Evolutionary conservation across 2,113 vertebrate species (phyloP).

Genomic region (Syrmaticus mikado): DNA sequence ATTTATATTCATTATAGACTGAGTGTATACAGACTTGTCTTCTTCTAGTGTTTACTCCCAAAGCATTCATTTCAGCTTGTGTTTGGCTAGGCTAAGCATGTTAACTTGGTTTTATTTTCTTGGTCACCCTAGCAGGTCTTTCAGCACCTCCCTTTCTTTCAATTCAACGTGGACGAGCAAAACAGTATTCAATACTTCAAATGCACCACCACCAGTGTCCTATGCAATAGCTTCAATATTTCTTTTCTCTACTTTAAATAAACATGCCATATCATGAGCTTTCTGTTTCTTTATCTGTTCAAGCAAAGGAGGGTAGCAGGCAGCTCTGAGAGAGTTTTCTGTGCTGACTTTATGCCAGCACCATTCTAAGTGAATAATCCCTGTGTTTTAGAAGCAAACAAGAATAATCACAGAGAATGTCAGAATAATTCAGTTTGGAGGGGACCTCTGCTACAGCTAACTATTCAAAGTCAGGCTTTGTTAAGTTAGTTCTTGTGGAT

Average conservation of each 20-base stretch:
- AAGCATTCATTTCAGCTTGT: not conserved
- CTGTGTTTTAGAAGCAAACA: not conserved
- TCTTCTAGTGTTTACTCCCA: not conserved
- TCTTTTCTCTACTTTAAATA: not conserved
- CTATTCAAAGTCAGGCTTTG: not conserved
- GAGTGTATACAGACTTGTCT: not conserved
- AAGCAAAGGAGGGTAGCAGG: not conserved
- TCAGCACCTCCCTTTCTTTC: not conserved
- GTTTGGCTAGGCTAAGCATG: not conserved
- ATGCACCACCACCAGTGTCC: not conserved
- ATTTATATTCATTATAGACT: not conserved
- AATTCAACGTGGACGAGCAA: not conserved
- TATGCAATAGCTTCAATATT: not conserved
- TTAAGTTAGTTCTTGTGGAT: not conserved
- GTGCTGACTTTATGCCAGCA: not conserved
- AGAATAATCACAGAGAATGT: not conserved
- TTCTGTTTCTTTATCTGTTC: not conserved
- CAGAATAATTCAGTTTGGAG: not conserved
- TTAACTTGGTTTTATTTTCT: not conserved
- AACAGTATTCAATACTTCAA: not conserved
- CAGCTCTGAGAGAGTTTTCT: not conserved
- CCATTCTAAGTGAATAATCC: not conserved
- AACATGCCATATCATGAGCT: not conserved
- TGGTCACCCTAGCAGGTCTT: not conserved
- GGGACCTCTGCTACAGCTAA: not conserved